Percentiles rank a stretch among this genome's conserved stretches.
Evolutionary conservation across 1,140 invertebrate genomes (phyloP).

Genomic region (Brachionus asplanchnoidis): DNA sequence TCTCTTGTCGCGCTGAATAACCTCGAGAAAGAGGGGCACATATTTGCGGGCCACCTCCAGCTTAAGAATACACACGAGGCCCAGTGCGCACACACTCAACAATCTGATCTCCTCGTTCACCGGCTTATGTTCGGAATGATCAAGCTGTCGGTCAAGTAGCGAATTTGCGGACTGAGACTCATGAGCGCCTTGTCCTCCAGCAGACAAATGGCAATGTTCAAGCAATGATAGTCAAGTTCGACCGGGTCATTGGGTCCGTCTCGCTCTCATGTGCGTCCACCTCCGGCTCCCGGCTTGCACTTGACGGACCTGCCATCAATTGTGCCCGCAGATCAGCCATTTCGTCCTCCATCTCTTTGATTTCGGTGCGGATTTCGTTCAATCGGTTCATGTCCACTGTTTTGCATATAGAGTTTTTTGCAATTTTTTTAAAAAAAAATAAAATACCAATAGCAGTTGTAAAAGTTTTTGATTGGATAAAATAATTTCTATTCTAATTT

Average conservation of each 20-base stretch:
- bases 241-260: neutral
- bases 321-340: slow-evolving; percentile 40
- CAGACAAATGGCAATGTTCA: slow-evolving; percentile 12
- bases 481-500: too few species aligned
- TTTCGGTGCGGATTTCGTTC: slow-evolving; percentile 46
- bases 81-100: slow-evolving; percentile 53
- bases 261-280: neutral
- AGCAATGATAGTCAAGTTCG: neutral
- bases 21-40: slow-evolving; percentile 57
- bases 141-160: slow-evolving; percentile 45
- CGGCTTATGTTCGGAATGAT: slow-evolving; percentile 53
- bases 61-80: slow-evolving; percentile 55
- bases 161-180: neutral
- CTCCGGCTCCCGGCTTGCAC: neutral
- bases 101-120: slow-evolving; percentile 54
- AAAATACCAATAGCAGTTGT: too few species aligned
- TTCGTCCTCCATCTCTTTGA: slow-evolving; percentile 19
- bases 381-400: slow-evolving; percentile 31
- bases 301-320: slow-evolving; percentile 32
- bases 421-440: too few species aligned
- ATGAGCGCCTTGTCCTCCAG: slow-evolving; percentile 2
- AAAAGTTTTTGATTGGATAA: too few species aligned
- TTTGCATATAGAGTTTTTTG: too few species aligned
- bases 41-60: slow-evolving; percentile 54
- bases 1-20: slow-evolving; percentile 44